These are phyloP conservation scores for Pollenia labialis DNA, from an alignment of 2,888 invertebrate species.

Conservation along the genomic window DNA sequence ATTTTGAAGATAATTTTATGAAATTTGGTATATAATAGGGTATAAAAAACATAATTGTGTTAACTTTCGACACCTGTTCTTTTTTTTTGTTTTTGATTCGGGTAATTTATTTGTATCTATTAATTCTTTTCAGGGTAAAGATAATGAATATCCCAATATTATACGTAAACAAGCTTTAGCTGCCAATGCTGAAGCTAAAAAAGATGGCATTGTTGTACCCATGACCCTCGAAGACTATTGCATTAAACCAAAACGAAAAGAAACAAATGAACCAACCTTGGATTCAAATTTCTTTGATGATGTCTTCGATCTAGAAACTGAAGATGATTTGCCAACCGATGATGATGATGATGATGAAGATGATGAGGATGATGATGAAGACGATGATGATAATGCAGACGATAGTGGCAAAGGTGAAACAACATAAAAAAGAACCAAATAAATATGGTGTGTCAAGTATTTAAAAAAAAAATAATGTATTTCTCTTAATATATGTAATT, in stretches of 20 bases:
- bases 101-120: neutral
- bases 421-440: conserved; percentile 78
- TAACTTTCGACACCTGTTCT: neutral
- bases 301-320: conserved; percentile 93
- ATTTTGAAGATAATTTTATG: too few species aligned
- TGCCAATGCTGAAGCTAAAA: conserved; percentile 97
- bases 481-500: neutral
- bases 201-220: conserved; percentile 98
- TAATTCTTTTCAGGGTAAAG: conserved; percentile 88
- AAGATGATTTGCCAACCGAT: conserved; percentile 88
- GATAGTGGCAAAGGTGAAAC: conserved; percentile 96
- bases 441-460: conserved; percentile 17
- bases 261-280: conserved; percentile 91
- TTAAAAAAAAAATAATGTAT: neutral
- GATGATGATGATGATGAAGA: conserved; percentile 88
- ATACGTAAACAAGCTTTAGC: conserved; percentile 98
- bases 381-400: conserved; percentile 84
- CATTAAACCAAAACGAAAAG: conserved; percentile 95
- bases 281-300: conserved; percentile 98
- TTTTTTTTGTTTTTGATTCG: neutral
- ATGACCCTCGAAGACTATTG: conserved; percentile 99
- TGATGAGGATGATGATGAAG: conserved; percentile 75
- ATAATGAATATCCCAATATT: conserved; percentile 99
- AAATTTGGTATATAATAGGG: too few species aligned
- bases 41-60: too few species aligned